Evolutionary conservation across 2,888 invertebrate genomes (phyloP), one percentile per base, ranked within the genome.

Genomic region (Euplexia lucipara): DNA sequence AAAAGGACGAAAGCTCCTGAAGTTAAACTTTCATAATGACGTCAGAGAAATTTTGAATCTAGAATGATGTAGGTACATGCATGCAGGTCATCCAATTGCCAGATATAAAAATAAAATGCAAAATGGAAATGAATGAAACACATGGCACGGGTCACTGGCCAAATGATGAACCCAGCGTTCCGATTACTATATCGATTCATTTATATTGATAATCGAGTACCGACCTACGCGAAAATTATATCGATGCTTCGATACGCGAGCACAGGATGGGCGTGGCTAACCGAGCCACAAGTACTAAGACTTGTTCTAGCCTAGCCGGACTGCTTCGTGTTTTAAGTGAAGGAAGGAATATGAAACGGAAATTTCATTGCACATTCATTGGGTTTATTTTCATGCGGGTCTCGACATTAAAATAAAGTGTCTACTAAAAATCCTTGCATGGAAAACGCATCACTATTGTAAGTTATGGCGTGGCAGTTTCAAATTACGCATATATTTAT

Each of bases 71-170:
- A n/a, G n/a, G 10, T 49, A 41, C 20, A 47, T 34, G 8, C 9
- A 51, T 20, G 10, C 32, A 42, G 54, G 52, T 56, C 56, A 41
- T 32, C 6, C 14, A 26, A 22, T 56, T n/a, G 48, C 44, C 51
- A 69, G 37, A 41, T 52, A 66, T 49, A 68, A 70, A 72, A 72
- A 71, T 51, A 68, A 65, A 64, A 69, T 61, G n/a, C 22, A 34
- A 59, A 66, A 30, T 53, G 35, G 6, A 22, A 53, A 74, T 67
- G 16, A 74, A 67, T 75, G 53, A 73, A 85, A 84, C 88, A 90
- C 85, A 89, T 89, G 88, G 79, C 74, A 77, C 72, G 70, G 90
- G 88, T 90, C 86, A 86, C 70, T 86, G 88, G 83, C 87, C 89
- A 87, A 79, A 79, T 83, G 81, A 83, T 86, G 82, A 82, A 84